Conservation (phyloP, 2,888 invertebrate genomes). For the Lasiommata megera region DNA sequence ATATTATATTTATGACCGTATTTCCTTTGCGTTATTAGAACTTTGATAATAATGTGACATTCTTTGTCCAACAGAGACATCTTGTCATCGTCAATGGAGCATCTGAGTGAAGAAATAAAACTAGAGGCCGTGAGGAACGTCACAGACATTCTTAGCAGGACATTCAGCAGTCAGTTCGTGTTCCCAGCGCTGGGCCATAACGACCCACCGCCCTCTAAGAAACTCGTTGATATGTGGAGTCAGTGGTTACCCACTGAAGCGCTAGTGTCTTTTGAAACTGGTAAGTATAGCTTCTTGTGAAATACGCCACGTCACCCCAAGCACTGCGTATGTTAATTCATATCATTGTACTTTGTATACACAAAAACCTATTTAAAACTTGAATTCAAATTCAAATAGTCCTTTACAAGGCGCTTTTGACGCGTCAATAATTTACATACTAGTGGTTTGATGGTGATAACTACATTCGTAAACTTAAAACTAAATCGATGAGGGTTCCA, state of each 20-base stretch:
- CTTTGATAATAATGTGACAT: not conserved
- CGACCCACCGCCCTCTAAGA: constrained; percentile 85
- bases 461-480: too few relatives aligned
- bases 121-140: constrained; percentile 90
- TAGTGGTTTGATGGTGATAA: too few relatives aligned
- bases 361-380: too few relatives aligned
- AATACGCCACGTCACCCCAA: too few relatives aligned
- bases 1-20: too few relatives aligned
- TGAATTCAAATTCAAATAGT: too few relatives aligned
- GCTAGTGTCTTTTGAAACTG: constrained; percentile 89
- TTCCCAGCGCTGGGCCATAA: constrained; percentile 95
- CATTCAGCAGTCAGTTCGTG: constrained; percentile 93
- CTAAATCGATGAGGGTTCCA: too few relatives aligned
- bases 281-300: constrained; percentile 78
- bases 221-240: constrained; percentile 90
- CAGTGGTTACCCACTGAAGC: constrained; percentile 93
- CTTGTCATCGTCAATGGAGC: constrained; percentile 88
- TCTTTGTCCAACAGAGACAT: constrained; percentile 85
- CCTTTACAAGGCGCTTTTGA: too few relatives aligned
- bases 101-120: constrained; percentile 85
- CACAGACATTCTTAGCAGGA: constrained; percentile 89
- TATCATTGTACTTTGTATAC: too few relatives aligned
- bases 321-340: too few relatives aligned
- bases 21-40: too few relatives aligned
- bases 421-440: too few relatives aligned